Conservation (phyloP, 2,113 vertebrate species). For the Hemicordylus capensis region DNA sequence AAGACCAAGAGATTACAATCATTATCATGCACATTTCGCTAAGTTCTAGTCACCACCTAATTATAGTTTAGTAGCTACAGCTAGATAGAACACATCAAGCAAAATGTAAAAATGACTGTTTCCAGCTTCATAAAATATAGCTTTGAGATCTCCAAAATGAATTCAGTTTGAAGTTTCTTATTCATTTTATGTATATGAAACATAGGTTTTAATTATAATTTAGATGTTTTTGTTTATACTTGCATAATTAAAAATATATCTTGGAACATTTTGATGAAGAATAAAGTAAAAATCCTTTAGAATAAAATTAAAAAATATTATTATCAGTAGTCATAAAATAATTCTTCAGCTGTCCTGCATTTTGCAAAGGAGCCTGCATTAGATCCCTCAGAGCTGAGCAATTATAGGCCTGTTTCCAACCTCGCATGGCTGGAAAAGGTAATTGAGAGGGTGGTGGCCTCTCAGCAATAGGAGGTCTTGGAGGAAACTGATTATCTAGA, state of each 20-base stretch:
- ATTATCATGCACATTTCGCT: not conserved
- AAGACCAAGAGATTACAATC: not conserved
- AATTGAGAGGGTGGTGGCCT: too few relatives aligned
- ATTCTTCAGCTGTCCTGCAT: too few relatives aligned
- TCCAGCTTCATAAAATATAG: not conserved
- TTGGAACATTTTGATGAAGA: not conserved
- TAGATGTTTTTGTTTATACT: not conserved
- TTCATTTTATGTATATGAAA: accelerated
- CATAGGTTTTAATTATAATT: not conserved
- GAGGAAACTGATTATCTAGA: too few relatives aligned
- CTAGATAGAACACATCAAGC: not conserved
- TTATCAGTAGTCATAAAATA: not conserved
- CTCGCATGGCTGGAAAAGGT: too few relatives aligned
- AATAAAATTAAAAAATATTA: not conserved
- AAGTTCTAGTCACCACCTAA: not conserved
- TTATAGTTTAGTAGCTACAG: not conserved
- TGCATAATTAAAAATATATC: not conserved
- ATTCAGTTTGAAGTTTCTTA: not conserved
- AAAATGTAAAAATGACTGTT: not conserved
- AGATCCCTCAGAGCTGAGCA: too few relatives aligned
- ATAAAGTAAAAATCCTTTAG: not conserved
- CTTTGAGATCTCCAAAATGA: not conserved
- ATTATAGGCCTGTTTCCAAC: too few relatives aligned
- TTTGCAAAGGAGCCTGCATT: too few relatives aligned
- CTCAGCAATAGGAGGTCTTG: too few relatives aligned